Evolutionary conservation across 2,888 invertebrate species (phyloP), one percentile per base, ranked within the genome.

Genomic region (Rhagophthalmus giganteus): DNA sequence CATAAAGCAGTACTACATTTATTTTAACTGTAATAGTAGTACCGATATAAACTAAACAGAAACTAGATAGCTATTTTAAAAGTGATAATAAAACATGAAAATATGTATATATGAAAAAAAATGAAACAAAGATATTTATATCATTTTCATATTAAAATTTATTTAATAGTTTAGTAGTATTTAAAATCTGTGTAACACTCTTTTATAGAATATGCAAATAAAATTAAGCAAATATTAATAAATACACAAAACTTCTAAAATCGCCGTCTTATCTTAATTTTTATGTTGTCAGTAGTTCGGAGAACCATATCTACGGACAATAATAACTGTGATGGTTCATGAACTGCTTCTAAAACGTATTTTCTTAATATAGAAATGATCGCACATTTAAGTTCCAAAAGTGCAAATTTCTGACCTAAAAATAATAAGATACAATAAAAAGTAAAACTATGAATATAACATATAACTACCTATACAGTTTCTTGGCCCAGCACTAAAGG

Each of bases 401-500:
- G 20, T 5, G 20, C 20, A 7, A 20, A 20, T 20, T 20, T 20
- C 7, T 20, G 20, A 20, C 20, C 20, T 20, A 7, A 5, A 20
- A 20, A 20, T 5, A 7, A 5, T 7, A 20, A 20, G n/a, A n/a
- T n/a, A 20, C 20, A 20, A 20, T n/a, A 20, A 5, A 20, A 20
- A 5, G 7, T 20, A 3, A 5, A 20, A 7, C 20, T 3, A 7
- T 20, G 3, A 20, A 20, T 20, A 20, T 20, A 7, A 20, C 7
- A 7, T 39, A 12, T 11, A 12, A 13, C 11, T 73, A 84, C 84
- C 86, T 57, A 86, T 84, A 60, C 86, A 86, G 68, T 86, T 86
- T 12, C 86, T 77, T 0, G 81, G 81, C 1, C 86, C 86, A 0
- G 84, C 85, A 64, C 85, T 85, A 55, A 86, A 86, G 0, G 86